Conservation (phyloP, 2,113 vertebrate genomes). For the Smithornis capensis region DNA sequence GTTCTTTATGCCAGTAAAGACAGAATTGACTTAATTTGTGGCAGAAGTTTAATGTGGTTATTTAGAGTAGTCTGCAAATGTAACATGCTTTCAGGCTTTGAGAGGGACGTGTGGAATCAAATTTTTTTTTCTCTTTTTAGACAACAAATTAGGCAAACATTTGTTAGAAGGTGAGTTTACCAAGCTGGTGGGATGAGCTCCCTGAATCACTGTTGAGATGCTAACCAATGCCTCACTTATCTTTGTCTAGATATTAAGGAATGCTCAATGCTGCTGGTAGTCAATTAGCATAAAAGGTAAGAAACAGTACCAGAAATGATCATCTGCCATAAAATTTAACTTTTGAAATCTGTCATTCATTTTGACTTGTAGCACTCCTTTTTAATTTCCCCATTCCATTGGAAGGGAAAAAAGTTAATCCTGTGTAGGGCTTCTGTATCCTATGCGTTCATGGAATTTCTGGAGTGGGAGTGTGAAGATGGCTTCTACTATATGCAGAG, state of each 20-base stretch:
- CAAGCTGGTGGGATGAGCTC: neutral
- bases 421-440: neutral
- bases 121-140: neutral
- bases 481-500: accelerated
- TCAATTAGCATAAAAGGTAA: neutral
- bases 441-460: neutral
- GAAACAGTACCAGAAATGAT: neutral
- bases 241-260: neutral
- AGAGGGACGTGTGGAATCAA: neutral
- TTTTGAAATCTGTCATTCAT: neutral
- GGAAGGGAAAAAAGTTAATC: accelerated
- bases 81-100: neutral
- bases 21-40: neutral
- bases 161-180: neutral
- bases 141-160: neutral
- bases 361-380: neutral
- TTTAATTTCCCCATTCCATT: neutral
- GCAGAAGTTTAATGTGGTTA: neutral
- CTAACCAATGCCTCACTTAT: neutral
- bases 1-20: neutral
- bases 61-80: neutral
- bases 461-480: neutral
- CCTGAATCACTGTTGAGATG: neutral
- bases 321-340: neutral
- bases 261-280: neutral